Base-by-base conservation (phyloP, 2,888 invertebrate species). In the Actias luna region DNA sequence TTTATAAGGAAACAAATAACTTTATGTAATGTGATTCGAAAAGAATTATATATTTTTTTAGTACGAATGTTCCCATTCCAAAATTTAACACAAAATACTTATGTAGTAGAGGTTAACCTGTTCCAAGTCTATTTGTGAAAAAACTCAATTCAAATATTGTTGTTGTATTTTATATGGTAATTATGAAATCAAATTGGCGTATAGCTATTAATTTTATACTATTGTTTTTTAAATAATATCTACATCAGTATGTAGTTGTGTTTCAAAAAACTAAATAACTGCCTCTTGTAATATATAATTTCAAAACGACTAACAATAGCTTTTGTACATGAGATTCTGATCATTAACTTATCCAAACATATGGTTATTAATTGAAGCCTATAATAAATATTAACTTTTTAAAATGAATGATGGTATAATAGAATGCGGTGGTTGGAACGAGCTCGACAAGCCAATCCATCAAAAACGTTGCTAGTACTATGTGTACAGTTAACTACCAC, bases 391-490 rank as follows among this genome's bases (percentile, higher is more conserved):
- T 84, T 82, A 83, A 78, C 76, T 82, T 82, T 81, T 76, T 71
- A 67, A 84, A 88, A 83, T 85, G 77, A 80, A 83, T 73, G 77
- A 71, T 65, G 69, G 67, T 76, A 82, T 80, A 83, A 83, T 80
- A 76, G 79, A 76, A 73, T 71, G 76, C 69, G 65, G 72, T 74
- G 65, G 72, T 74, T 73, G 67, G 69, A 72, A 65, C 65, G 63
- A 62, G 61, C 63, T 65, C 78, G 84, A 83, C 81, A 82, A 77
- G 78, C 76, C 80, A 80, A 89, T 88, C 83, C 80, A 86, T 88
- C 88, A 87, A 76, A n/a, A 59, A 67, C 68, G 64, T 69, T 63
- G 67, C 77, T 77, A 73, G 74, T 82, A 85, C 82, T 80, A 80
- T 75, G 73, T 67, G 68, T 81, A 85, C 84, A 77, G 83, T 83